Evolutionary conservation across 1,140 invertebrate genomes (phyloP).

Genomic region (Panagrolaimus sp.): DNA sequence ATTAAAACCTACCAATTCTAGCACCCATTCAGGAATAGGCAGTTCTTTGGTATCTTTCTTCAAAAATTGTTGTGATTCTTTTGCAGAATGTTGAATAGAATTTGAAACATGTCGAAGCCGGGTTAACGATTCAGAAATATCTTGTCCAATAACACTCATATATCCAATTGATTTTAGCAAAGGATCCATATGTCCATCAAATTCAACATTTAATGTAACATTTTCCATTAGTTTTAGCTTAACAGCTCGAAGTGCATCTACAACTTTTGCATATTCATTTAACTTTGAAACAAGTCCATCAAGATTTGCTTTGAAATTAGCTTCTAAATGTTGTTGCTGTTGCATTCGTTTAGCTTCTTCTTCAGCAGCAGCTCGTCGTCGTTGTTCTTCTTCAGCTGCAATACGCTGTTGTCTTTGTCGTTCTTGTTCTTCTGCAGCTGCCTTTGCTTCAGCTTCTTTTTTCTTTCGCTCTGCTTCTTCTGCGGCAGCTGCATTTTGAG

Average conservation of each 20-base stretch:
- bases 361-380: neutral
- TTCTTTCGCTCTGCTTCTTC: neutral
- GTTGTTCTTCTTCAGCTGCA: neutral
- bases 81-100: neutral
- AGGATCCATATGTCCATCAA: neutral
- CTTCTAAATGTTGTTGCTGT: neutral
- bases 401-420: no score
- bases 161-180: neutral
- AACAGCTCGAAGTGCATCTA: neutral
- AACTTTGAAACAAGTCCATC: neutral
- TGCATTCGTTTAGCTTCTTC: neutral
- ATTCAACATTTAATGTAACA: neutral
- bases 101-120: neutral
- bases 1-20: neutral
- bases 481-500: neutral
- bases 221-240: neutral
- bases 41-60: neutral
- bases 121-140: neutral
- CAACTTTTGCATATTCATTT: neutral
- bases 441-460: neutral
- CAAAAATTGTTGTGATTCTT: neutral
- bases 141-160: neutral
- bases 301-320: neutral
- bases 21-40: constrained; percentile 1
- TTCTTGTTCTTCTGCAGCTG: neutral